These are phyloP conservation scores for Ladona fulva DNA, from an alignment of 1,140 invertebrate genomes.

Conservation along the genomic window DNA sequence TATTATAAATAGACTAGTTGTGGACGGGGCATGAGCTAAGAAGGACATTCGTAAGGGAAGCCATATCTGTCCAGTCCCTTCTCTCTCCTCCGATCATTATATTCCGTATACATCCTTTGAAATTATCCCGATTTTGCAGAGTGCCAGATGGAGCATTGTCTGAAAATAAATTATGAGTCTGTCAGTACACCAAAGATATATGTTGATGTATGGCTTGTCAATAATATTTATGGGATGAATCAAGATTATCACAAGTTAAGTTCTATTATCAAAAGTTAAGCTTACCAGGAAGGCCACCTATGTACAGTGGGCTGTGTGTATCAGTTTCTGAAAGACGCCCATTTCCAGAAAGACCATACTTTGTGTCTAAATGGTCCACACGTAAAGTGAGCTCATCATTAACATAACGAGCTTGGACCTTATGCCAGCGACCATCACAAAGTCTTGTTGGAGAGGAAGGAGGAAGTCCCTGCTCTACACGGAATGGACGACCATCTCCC, in stretches of 20 bases:
- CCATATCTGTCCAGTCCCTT: slow-evolving; percentile 77
- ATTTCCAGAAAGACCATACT: slow-evolving; percentile 39
- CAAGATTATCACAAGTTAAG: no score
- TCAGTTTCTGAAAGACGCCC: slow-evolving; percentile 37
- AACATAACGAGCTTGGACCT: slow-evolving; percentile 61
- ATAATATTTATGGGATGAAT: no score
- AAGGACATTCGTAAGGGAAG: slow-evolving; percentile 67
- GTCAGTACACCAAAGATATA: background rate
- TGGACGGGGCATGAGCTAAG: slow-evolving; percentile 70
- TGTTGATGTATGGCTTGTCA: background rate
- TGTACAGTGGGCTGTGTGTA: slow-evolving; percentile 58
- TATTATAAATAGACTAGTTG: slow-evolving; percentile 5
- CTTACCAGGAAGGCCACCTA: slow-evolving; percentile 77
- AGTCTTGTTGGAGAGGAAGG: slow-evolving; percentile 47
- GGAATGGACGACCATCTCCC: slow-evolving; percentile 49
- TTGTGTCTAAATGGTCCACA: slow-evolving; percentile 56
- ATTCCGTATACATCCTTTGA: slow-evolving; percentile 85
- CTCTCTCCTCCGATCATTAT: slow-evolving; percentile 56
- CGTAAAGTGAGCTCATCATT: slow-evolving; percentile 57
- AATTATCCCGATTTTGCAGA: slow-evolving; percentile 61
- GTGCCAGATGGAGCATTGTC: slow-evolving; percentile 56
- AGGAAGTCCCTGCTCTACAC: slow-evolving; percentile 46
- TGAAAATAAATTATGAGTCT: slow-evolving; percentile 34
- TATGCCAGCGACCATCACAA: slow-evolving; percentile 85
- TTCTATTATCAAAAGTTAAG: no score